Base-by-base conservation (phyloP, 2,888 invertebrate species). In the Caenorhabditis sinica region DNA sequence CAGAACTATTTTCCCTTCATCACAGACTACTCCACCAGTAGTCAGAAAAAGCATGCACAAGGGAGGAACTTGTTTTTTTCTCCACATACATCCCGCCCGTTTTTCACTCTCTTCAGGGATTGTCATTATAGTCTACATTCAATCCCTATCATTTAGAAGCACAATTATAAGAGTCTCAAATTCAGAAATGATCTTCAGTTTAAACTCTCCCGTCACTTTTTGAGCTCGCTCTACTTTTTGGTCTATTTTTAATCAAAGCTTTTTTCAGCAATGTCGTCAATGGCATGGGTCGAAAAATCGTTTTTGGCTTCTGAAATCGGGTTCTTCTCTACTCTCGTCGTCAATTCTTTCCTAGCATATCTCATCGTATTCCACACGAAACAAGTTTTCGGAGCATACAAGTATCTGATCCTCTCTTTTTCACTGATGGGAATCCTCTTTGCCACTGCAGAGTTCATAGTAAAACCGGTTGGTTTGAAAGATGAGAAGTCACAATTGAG, bases 261-360 rank as follows among this genome's bases (percentile, higher is more conserved):
- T 17, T 20, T 49, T 61, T 40, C 61, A 61, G 74, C 33, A 15
- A 76, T 82, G 75, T 82, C 82, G n/a, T 82, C 71, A 0, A 40
- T 73, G 25, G 49, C 25, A 30, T 83, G 77, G 76, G 73, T 83
- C 4, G 60, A 76, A 15, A 60, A 30, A 11, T 65, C 82, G 0
- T 72, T 77, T 15, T 36, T 66, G 9, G 82, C 82, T n/a, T 72
- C 82, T 5, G 68, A 83, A 72, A 43, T 83, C 53, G 82, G 82
- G n/a, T 83, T 77, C 17, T 28, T 73, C 60, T 45, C 72, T 23
- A 83, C 77, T 2, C 13, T 73, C n/a, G 20, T 61, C 2, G 73
- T 77, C 20, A 83, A 83, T 36, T 60, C 74, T 13, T 83, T 83
- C 23, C 68, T 72, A 9, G 73, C 60, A n/a, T 76, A 72, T 56